Percentiles rank a stretch among this genome's conserved stretches.
phyloP scores from a whole-genome alignment of 2,113 vertebrate genomes.

The Pseudorectes ferrugineus region DNA sequence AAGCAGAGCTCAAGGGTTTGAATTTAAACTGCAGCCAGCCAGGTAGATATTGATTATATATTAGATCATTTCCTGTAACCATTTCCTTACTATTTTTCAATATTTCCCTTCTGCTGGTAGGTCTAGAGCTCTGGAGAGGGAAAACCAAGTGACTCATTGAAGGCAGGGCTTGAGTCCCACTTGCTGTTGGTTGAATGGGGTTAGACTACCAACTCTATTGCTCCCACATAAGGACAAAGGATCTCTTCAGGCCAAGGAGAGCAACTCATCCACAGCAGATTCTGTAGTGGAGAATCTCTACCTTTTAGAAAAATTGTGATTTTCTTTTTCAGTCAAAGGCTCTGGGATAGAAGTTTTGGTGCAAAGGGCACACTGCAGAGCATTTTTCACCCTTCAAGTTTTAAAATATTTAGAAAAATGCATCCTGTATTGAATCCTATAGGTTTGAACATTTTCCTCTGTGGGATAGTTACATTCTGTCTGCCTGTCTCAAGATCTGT shows the following conservation, averaged over 20 bases:
- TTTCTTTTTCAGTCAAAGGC: background rate
- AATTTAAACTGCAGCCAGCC: background rate
- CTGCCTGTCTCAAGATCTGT: background rate
- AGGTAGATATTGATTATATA: background rate
- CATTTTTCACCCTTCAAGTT: background rate
- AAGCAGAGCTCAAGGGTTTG: background rate
- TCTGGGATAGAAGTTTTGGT: background rate
- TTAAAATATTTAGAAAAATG: background rate
- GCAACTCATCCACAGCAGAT: background rate
- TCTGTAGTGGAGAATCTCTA: background rate
- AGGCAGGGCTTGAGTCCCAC: background rate
- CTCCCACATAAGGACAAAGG: background rate
- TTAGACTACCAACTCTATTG: background rate
- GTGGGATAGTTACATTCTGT: background rate
- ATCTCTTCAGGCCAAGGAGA: background rate
- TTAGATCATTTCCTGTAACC: background rate
- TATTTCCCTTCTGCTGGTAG: background rate
- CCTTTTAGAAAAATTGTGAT: background rate
- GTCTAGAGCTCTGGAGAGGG: background rate
- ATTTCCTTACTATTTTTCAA: background rate
- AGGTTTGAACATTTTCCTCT: background rate
- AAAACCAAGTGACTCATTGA: background rate
- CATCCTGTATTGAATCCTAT: background rate
- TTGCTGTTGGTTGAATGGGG: background rate
- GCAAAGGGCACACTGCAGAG: background rate